phyloP scores from a whole-genome alignment of 2,888 invertebrate genomes.

The Lasioglossum calceatum region DNA sequence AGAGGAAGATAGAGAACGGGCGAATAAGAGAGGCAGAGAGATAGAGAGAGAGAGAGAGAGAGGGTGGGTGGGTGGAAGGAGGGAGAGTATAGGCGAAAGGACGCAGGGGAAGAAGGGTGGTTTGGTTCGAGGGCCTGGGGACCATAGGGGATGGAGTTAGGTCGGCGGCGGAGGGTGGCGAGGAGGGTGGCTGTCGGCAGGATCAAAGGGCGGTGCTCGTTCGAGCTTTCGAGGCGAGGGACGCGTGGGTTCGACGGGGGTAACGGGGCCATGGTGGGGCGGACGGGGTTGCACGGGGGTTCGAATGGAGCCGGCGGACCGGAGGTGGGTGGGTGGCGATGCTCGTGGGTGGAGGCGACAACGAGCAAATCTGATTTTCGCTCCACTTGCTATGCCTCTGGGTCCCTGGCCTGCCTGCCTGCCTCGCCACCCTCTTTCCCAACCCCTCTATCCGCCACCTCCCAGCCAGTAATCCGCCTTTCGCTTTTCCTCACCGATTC shows the following conservation, averaged over 20 bases:
- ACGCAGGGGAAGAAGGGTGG: slow-evolving; percentile 46
- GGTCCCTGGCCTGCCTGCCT: slow-evolving; percentile 55
- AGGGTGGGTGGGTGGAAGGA: not conserved
- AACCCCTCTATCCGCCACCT: slow-evolving; percentile 25
- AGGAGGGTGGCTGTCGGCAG: slow-evolving; percentile 82
- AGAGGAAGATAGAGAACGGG: slow-evolving; percentile 39
- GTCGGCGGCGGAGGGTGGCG: slow-evolving; percentile 68
- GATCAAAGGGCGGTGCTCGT: slow-evolving; percentile 83
- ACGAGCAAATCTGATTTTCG: slow-evolving; percentile 84
- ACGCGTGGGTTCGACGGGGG: slow-evolving; percentile 64
- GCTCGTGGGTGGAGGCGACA: slow-evolving; percentile 81
- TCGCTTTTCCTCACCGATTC: slow-evolving; percentile 62
- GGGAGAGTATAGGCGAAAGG: slow-evolving; percentile 41
- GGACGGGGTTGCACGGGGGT: slow-evolving; percentile 42
- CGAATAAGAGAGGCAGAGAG: not conserved
- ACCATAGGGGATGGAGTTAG: slow-evolving; percentile 70
- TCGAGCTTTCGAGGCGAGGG: slow-evolving; percentile 78
- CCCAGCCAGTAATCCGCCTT: slow-evolving; percentile 40
- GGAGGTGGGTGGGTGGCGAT: slow-evolving; percentile 70
- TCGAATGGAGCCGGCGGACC: slow-evolving; percentile 73
- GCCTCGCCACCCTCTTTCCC: slow-evolving; percentile 21
- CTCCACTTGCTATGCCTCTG: slow-evolving; percentile 80
- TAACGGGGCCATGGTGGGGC: slow-evolving; percentile 53
- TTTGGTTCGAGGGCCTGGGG: slow-evolving; percentile 62
- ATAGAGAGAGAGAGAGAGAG: not conserved